These are phyloP conservation scores for Sarcophaga variegata DNA, from an alignment of 2,888 invertebrate species.

Conservation along the genomic window DNA sequence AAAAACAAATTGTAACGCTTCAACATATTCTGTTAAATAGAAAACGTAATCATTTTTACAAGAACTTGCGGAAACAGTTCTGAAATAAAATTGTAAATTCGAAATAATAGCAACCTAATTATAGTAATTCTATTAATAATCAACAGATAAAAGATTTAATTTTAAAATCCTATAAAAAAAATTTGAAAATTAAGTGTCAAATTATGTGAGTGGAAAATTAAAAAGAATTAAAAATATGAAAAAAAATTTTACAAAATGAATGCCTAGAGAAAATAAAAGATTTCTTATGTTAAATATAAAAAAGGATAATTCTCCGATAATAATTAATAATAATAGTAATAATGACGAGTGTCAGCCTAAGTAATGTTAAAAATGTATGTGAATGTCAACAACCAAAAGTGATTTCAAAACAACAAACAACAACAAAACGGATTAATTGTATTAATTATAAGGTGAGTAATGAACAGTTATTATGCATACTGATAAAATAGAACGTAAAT, in stretches of 20 bases:
- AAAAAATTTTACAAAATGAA: neutral
- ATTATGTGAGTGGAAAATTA: neutral
- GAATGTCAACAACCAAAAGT: neutral
- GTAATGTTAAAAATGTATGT: neutral
- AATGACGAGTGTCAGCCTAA: conserved; percentile 10
- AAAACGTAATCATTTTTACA: conserved; percentile 14
- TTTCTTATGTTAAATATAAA: neutral
- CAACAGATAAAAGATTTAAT: conserved; percentile 2
- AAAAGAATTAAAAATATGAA: neutral
- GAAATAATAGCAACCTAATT: neutral
- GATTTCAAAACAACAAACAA: conserved; percentile 17
- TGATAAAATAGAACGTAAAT: too few species aligned
- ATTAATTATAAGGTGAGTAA: conserved; percentile 51
- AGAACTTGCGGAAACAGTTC: conserved; percentile 39
- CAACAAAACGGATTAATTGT: conserved; percentile 57
- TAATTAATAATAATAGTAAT: neutral
- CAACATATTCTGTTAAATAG: neutral
- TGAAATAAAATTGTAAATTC: too few species aligned
- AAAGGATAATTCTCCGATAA: conserved; percentile 15
- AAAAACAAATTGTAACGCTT: conserved; percentile 17
- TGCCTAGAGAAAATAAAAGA: neutral
- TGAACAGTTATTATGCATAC: neutral
- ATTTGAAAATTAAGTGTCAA: neutral
- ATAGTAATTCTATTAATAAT: too few species aligned
- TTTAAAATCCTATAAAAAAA: neutral